Evolutionary conservation across 2,888 invertebrate species (phyloP), one percentile per base, ranked within the genome.

Genomic region (Cataglyphis cursor): DNA sequence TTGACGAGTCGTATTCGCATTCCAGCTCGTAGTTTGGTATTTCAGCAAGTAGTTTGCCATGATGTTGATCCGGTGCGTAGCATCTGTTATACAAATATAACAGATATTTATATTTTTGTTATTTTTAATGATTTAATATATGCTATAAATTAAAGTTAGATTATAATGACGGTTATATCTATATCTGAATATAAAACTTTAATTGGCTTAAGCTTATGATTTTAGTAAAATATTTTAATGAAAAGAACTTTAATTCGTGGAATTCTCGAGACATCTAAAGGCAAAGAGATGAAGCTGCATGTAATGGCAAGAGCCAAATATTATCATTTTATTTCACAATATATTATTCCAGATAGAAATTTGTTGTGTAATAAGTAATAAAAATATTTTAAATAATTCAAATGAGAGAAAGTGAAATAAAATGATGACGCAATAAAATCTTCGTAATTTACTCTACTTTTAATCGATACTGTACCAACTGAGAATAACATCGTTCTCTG

Each of bases 1-100:
- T 51, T 57, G 86, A 85, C 18, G 83, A 73, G 0, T 86, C 82
- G 75, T 90, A 89, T 3, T 92, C 89, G 87, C 96, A 96, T 0
- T 91, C 90, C 86, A 96, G 95, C 89, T 95, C 95, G 64, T 95
- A 94, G 0, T 91, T 90, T 0, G 95, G 93, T 28, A 96, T 90
- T 12, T 95, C 95, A 89, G 95, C 95, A 38, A 96, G 93, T 3
- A 95, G 92, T 57, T 95, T 95, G 93, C 95, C 95, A 90, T 91
- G 94, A 0, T 95, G 91, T 0, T 93, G 85, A 0, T 92, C 89
- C 10, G 96, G 96, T 0, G 94, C 93, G 61, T 92, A 94, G 87
- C 96, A 96, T 89, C 96, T 96, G 95, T 68, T 94, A 95, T 4
- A 6, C 12, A 66, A 81, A 87, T 75, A 59, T 48, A 31, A 72